phyloP scores from a whole-genome alignment of 30 jellyfish, hydroid and myxozoan species.

The Chrysaora quinquecirrha region DNA sequence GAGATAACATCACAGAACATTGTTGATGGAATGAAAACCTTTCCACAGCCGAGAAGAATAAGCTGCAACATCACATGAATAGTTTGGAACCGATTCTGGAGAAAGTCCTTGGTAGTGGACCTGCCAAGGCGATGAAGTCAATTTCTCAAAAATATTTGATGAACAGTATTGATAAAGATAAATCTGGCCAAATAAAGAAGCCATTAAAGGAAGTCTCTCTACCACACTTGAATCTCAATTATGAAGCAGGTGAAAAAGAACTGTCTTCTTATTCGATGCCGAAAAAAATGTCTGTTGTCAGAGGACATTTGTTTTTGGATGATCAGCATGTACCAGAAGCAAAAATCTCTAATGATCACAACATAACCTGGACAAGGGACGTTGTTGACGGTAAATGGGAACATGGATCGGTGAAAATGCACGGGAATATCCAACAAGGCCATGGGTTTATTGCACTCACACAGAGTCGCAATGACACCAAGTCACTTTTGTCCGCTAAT shows the following conservation, averaged over 20 bases:
- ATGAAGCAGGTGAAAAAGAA: conserved; percentile 28
- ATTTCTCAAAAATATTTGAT: conserved; percentile 21
- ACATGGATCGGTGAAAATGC: conserved; percentile 54
- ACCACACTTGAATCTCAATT: conserved; percentile 24
- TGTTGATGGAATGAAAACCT: conserved; percentile 48
- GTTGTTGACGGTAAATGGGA: conserved; percentile 62
- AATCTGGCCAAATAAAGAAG: background rate
- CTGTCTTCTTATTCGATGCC: conserved; percentile 55
- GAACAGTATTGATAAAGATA: background rate
- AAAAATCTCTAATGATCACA: conserved; percentile 13
- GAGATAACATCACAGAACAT: conserved; percentile 36
- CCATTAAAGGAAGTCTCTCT: conserved; percentile 27
- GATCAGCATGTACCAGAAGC: conserved; percentile 29
- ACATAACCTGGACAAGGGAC: conserved; percentile 47
- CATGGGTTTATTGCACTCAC: conserved; percentile 54
- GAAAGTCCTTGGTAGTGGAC: conserved; percentile 45
- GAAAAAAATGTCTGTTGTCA: conserved; percentile 12
- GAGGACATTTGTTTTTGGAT: conserved; percentile 52
- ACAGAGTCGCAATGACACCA: conserved; percentile 32
- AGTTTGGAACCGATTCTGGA: conserved; percentile 36
- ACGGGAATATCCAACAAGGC: conserved; percentile 18
- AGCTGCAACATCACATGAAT: conserved; percentile 19
- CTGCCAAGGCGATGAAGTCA: conserved; percentile 56
- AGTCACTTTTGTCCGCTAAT: conserved; percentile 38
- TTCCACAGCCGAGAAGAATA: conserved; percentile 29